Conservation (phyloP, 2,888 invertebrate species). For the Acleris cristana region DNA sequence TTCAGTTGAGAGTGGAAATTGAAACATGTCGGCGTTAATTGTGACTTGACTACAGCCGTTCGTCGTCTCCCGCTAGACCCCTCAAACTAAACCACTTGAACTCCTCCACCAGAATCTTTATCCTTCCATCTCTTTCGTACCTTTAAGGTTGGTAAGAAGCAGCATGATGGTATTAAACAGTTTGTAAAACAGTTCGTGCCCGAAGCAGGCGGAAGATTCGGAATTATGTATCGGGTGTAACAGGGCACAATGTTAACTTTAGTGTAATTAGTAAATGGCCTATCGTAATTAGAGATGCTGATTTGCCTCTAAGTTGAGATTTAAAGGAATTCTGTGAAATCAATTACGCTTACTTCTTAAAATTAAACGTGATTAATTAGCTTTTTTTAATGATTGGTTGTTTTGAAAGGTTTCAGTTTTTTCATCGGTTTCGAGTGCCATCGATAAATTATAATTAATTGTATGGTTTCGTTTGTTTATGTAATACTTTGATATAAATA, state of each 20-base stretch:
- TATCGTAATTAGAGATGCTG: conserved; percentile 14
- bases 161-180: conserved; percentile 2
- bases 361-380: too few relatives aligned
- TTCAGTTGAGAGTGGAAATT: conserved; percentile 69
- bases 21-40: conserved; percentile 78
- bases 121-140: conserved; percentile 17
- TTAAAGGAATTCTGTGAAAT: neutral
- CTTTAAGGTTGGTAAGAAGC: neutral
- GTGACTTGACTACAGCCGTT: conserved; percentile 52
- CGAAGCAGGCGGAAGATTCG: conserved; percentile 6
- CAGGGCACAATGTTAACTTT: conserved; percentile 30
- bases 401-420: too few relatives aligned
- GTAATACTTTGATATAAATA: too few relatives aligned
- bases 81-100: conserved; percentile 14
- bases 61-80: conserved; percentile 29
- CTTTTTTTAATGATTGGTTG: too few relatives aligned
- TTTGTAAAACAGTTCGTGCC: neutral
- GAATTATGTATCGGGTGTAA: conserved; percentile 31
- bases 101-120: neutral
- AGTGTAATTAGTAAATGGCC: conserved; percentile 22
- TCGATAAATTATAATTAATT: too few relatives aligned
- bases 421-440: too few relatives aligned
- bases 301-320: conserved; percentile 5
- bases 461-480: too few relatives aligned
- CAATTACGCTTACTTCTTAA: neutral